Percentiles rank a stretch among this genome's conserved stretches.
These are phyloP conservation scores for Onychomys arenicola DNA, from an alignment of 2,797 vertebrate genomes.

Conservation along the genomic window DNA sequence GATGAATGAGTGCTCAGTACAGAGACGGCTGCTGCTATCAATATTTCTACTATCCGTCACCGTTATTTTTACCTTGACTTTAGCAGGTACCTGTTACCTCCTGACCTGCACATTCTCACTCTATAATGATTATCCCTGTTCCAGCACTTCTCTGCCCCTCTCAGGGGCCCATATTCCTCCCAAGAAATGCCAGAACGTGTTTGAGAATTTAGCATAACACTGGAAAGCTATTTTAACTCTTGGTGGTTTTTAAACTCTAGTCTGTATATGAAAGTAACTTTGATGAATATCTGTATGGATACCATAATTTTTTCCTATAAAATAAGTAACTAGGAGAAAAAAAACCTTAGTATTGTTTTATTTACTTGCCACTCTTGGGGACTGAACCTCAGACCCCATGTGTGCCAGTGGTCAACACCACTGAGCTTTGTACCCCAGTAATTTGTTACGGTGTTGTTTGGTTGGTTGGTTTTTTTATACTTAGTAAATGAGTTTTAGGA, in stretches of 20 bases:
- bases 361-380: background rate
- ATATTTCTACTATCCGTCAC: background rate
- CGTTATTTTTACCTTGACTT: slow-evolving; percentile 52
- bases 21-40: background rate
- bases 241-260: slow-evolving; percentile 48
- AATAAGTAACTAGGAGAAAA: slow-evolving; percentile 16
- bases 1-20: background rate
- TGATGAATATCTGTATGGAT: slow-evolving; percentile 49
- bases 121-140: background rate
- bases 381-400: background rate
- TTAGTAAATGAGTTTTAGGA: slow-evolving; percentile 47
- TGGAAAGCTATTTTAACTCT: slow-evolving; percentile 33
- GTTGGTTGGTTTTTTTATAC: background rate
- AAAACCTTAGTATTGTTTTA: background rate
- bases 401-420: background rate
- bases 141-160: background rate
- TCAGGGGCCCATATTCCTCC: background rate
- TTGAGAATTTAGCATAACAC: slow-evolving; percentile 48
- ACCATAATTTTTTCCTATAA: slow-evolving; percentile 34
- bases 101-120: background rate
- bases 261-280: slow-evolving; percentile 26
- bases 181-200: slow-evolving; percentile 51
- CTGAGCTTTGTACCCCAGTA: background rate
- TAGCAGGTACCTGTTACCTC: background rate
- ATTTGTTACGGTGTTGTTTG: background rate